Evolutionary conservation across 2,113 vertebrate species (phyloP), one percentile per base, ranked within the genome.

Genomic region (Cololabis saira): DNA sequence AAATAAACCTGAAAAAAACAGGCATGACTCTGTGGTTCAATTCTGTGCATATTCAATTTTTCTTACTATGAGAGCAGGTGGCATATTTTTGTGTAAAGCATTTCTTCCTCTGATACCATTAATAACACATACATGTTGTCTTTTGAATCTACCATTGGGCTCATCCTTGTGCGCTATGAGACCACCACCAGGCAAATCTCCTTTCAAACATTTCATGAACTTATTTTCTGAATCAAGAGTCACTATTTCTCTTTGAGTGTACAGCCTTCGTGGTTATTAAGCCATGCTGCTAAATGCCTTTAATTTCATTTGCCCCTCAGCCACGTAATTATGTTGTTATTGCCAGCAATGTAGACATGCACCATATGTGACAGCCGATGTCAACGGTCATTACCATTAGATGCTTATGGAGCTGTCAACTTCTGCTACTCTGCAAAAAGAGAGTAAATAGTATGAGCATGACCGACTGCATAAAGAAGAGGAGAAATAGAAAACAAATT

Each of bases 291-390:
- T 51, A 65, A 75, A 67, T 45, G 62, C 17, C 48, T 78, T 59
- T 73, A 62, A 78, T 78, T 69, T 63, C 2, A 57, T 75, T 57
- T 54, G 27, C n/a, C 61, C 71, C 71, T 63, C 55, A 54, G 80
- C 74, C 61, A 21, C 71, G 5, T 73, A 54, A 76, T 73, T 17
- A 71, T 64, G 74, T 24, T 61, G 67, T 66, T 66, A 70, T 61
- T 69, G 56, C 55, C 55, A 14, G 60, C 1, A 2, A 45, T 83
- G 81, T 81, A 70, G 81, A 76, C n/a, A 61, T 37, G 11, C 61
- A 71, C 50, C 44, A 19, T 45, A 53, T 57, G 61, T 65, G 84
- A 79, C 81, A 81, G 74, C 57, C n/a, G 53, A 76, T 55, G 74
- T 76, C 84, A 61, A 1, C 13, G 27, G 49, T 47, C 61, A 48